Conservation (phyloP, 2,113 vertebrate genomes). For the Orycteropus afer region DNA sequence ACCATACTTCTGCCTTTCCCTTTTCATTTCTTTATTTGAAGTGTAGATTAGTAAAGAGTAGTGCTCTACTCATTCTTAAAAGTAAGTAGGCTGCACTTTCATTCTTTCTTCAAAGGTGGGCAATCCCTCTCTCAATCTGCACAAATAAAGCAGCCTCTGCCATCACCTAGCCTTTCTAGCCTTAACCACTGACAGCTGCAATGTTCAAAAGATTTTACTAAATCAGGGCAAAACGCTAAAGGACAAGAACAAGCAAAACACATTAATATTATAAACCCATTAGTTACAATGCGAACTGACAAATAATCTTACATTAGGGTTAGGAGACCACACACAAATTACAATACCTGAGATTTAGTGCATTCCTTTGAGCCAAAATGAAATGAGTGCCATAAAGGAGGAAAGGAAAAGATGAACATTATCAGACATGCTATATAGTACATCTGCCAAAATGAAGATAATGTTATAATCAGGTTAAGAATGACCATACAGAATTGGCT, state of each 20-base stretch:
- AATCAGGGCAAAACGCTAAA: slow-evolving; percentile 53
- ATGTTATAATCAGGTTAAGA: slow-evolving; percentile 80
- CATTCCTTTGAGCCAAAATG: slow-evolving; percentile 96
- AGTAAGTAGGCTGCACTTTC: background rate
- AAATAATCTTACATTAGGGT: slow-evolving; percentile 74
- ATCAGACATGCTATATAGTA: slow-evolving; percentile 90
- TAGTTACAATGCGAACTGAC: slow-evolving; percentile 78
- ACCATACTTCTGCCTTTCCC: background rate
- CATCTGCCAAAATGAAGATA: slow-evolving; percentile 84
- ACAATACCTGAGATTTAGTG: slow-evolving; percentile 98
- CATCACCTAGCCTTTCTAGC: slow-evolving; percentile 46
- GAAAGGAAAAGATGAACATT: slow-evolving; percentile 95
- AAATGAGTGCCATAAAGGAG: slow-evolving; percentile 93
- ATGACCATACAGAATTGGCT: slow-evolving; percentile 58
- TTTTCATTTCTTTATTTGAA: slow-evolving; percentile 31
- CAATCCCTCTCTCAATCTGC: background rate
- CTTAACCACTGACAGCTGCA: background rate
- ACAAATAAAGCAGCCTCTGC: background rate
- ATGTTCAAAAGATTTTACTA: background rate
- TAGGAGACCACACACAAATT: slow-evolving; percentile 88
- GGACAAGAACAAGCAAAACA: slow-evolving; percentile 59
- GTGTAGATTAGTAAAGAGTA: background rate
- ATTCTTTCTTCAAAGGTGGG: background rate
- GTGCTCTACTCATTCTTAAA: background rate
- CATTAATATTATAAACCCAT: slow-evolving; percentile 67